Base-by-base conservation (phyloP, 2,113 vertebrate species). In the Corythornis cristatus region DNA sequence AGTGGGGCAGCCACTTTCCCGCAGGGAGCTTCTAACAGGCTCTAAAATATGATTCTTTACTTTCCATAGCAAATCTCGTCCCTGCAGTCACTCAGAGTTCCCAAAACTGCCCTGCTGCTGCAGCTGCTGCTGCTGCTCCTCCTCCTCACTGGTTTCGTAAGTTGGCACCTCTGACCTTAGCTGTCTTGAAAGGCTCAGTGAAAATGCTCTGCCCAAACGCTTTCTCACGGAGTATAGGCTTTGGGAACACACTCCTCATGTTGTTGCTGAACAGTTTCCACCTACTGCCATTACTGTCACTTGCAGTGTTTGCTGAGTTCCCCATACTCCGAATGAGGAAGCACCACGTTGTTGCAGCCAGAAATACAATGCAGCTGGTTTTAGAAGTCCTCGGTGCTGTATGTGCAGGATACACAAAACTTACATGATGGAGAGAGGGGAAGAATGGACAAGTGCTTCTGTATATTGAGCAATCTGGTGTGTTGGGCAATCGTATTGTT, bases 241-340 rank as follows among this genome's bases (percentile, higher is more conserved):
- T 37, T 28, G 2, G 5, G 37, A 46, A 1, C 37, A 12, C 4
- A 2, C 53, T 94, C 67, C 43, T 25, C 29, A 0, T 0, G 6
- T 11, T 14, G 46, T 18, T 23, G 77, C 80, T 6, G 51, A 40
- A 18, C 67, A 6, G 1, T 35, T 33, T 15, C n/a, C 77, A 29
- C 20, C 8, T 0, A 1, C 2, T 3, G 62, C 73, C 42, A 1
- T 1, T 10, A 2, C 72, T 26, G 81, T 50, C 87, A 51, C 43
- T 62, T 20, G 1, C 82, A 2, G 8, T 3, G 8, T 28, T 46
- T 48, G 70, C 77, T 1, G 23, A 56, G 93, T 31, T 84, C 66
- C 81, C 37, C 11, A 1, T 11, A 14, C 13, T 20, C 71, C 4
- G 1, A 25, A n/a, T 6, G 90, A 91, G 92, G 95, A 96, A 96